Evolutionary conservation across 2,113 vertebrate genomes (phyloP), one percentile per base, ranked within the genome.

Genomic region (Nothobranchius kuhntae): DNA sequence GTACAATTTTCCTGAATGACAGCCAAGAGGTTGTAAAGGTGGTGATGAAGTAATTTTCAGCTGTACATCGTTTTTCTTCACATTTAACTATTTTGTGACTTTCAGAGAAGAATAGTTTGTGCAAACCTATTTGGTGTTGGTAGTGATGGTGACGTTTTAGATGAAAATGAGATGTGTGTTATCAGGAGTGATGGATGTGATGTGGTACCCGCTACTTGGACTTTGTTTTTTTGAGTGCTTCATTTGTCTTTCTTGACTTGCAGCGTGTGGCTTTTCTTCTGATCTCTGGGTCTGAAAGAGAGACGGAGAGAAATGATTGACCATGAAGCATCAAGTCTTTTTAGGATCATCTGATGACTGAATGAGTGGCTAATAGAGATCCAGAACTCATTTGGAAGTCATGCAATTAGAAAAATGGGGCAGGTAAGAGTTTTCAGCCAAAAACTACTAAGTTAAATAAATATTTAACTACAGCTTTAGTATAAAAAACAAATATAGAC

Each of bases 251-350:
- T 65, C 48, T 66, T 58, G 61, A 61, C 56, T 57, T 85, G 45
- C 65, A 30, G 57, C 36, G 48, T n/a, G 73, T 44, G 48, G 56
- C 48, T 64, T 80, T 65, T 61, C 55, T 77, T 60, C 73, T 68
- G 68, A 78, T 78, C 50, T 38, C 68, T 72, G 80, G 77, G 42
- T 81, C 87, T 90, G 84, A 74, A 61, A 63, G 35, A 54, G 14
- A 65, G 47, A 72, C 26, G 64, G 2, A 48, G 2, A 57, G 8
- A 38, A 36, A 61, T 3, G 26, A n/a, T 61, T 58, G 26, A 65
- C 14, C 9, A 52, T 38, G 35, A 26, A 15, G 3, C 30, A 14
- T 50, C 5, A 30, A 38, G 62, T 59, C 9, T 11, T 11, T 30
- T 40, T 24, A 40, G 5, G 47, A 40, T 42, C 38, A 3, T 17